Base-by-base conservation (phyloP, 1,140 invertebrate genomes). In the Caerostris darwini region DNA sequence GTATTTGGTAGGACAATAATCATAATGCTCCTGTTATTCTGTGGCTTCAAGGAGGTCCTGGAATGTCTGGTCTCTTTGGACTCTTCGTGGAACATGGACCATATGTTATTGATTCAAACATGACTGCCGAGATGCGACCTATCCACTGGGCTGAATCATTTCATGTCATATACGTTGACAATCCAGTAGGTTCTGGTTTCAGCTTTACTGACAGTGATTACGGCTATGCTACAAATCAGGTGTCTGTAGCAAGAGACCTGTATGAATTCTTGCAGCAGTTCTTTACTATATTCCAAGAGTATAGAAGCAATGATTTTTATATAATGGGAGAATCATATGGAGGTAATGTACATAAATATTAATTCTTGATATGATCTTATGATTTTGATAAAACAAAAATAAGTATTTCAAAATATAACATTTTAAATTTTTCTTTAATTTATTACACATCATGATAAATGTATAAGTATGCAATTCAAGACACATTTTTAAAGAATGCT, bases 21-120 rank as follows among this genome's bases (percentile, higher is more conserved):
- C 19, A 14, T n/a, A 95, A 95, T 77, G 95, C 95, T 58, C 98
- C 98, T 2, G 97, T 98, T 94, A 96, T 98, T 17, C 95, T 99
- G 17, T 99, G 98, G 98, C 96, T 99, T 2, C 98, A 99, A 96
- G 98, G 98, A 86, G 97, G 98, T 8, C 98, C 98, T 2, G 98
- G 98, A 0, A 97, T 97, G 7, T 97, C 97, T 1, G 98, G 98
- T 0, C 95, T 99, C 54, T 98, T 97, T 95, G 98, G 98, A 0
- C 96, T 99, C 2, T 98, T 99, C 95, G 96, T 97, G 0, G 98
- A 98, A 96, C 97, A 98, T 95, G 98, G 98, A 0, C 98, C 98
- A 0, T 97, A 98, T n/a, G 89, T 90, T n/a, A 12, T 95, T 0
- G 97, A 97, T 19, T 96, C 96, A 93, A 96, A 97, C 89, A 96